These are phyloP conservation scores for Paramormyrops hopkinsi DNA, from an alignment of 2,797 vertebrate species.

Conservation along the genomic window DNA sequence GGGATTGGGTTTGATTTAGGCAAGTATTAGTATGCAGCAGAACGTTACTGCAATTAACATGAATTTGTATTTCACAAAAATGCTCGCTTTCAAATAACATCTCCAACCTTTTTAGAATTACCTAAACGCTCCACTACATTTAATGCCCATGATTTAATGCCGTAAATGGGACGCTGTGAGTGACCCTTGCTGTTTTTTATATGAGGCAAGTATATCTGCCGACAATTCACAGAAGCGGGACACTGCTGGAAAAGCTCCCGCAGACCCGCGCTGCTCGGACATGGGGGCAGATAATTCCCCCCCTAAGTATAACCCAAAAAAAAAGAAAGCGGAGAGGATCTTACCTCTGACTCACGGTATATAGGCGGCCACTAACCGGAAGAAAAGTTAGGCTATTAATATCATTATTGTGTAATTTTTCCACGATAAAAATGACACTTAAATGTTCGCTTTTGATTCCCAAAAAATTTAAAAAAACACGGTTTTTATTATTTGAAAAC, in stretches of 20 bases:
- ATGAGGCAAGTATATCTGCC: neutral
- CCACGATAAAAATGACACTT: constrained; percentile 20
- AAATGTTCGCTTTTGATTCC: neutral
- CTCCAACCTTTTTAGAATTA: neutral
- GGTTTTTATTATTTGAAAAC: neutral
- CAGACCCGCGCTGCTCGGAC: neutral
- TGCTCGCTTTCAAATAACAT: neutral
- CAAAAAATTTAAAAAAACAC: neutral
- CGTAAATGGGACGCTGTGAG: neutral
- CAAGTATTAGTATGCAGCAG: neutral
- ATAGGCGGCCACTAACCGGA: constrained; percentile 45
- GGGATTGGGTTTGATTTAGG: neutral
- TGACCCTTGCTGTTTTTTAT: neutral
- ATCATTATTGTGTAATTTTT: constrained; percentile 29
- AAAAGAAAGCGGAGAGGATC: constrained; percentile 38
- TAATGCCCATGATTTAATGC: constrained; percentile 2
- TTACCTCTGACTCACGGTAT: constrained; percentile 62
- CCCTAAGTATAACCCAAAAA: constrained; percentile 11
- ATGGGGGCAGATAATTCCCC: neutral
- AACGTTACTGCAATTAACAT: constrained; percentile 52
- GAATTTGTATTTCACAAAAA: constrained; percentile 4
- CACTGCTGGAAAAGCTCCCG: neutral
- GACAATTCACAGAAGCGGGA: neutral
- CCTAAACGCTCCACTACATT: neutral
- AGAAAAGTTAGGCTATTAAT: constrained; percentile 53